Evolutionary conservation across 1,140 invertebrate species (phyloP), one percentile per base, ranked within the genome.

Genomic region (Formica selysi): DNA sequence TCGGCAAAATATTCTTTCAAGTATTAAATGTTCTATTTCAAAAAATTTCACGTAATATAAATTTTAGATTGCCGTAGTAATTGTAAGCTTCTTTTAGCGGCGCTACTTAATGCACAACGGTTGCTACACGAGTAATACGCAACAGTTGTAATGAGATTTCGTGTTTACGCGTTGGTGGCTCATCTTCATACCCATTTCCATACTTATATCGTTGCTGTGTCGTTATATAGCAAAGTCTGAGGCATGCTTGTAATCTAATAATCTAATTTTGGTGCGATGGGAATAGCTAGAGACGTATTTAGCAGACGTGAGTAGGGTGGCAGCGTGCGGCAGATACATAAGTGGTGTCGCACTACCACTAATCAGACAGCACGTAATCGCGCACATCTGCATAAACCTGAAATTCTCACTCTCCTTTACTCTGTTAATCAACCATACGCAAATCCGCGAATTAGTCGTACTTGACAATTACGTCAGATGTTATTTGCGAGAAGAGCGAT

Each of bases 201-300:
- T 90, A 90, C 44, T 86, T 71, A 65, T 76, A 86, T 87, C 71
- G 85, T 90, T 90, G 88, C 59, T 59, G 1, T 29, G 26, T 29
- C 26, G 26, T 29, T 29, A 29, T 29, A 29, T 29, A 57, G 36
- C 51, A 41, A 61, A 67, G 38, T 81, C 83, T 76, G 38, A 68
- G 73, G 62, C 41, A 86, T 61, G 44, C 79, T 80, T 86, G 89
- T 86, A 86, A 91, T 91, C 89, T 89, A 91, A 91, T 91, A 91
- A 91, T 51, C 83, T 91, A 91, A 91, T 90, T 86, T 91, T 54
- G 64, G 48, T 44, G 70, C 59, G 73, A 73, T 78, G 73, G 36
- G 71, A 44, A 70, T 54, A 70, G 76, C 26, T 38, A 36, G 51
- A 48, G 29, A 3, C 44, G 76, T 62, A 89, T 89, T 74, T 85